Evolutionary conservation across 2,888 invertebrate genomes (phyloP).

Genomic region (Lochmaea crataegi): DNA sequence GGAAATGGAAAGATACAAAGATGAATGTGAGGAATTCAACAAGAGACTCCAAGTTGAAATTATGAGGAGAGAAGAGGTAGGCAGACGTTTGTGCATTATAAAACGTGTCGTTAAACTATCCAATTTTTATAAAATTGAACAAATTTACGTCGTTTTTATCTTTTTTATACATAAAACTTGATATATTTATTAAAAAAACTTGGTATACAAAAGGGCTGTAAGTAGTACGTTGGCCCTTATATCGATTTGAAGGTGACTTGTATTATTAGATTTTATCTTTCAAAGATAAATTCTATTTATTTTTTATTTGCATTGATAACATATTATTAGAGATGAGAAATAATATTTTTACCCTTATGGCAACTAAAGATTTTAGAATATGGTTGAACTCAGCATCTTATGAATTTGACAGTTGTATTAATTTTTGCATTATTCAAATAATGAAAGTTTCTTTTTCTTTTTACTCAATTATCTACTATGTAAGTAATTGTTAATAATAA

Average conservation of each 20-base stretch:
- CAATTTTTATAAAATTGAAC: slow-evolving; percentile 11
- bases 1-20: slow-evolving; percentile 98
- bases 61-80: slow-evolving; percentile 97
- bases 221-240: slow-evolving; percentile 22
- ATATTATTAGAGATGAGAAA: slow-evolving; percentile 12
- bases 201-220: neutral
- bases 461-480: neutral
- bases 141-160: slow-evolving; percentile 4
- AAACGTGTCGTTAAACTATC: slow-evolving; percentile 26
- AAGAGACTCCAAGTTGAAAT: slow-evolving; percentile 95
- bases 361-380: slow-evolving; percentile 15
- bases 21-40: slow-evolving; percentile 96
- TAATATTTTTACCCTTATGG: slow-evolving; percentile 31
- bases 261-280: slow-evolving; percentile 15
- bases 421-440: too few species aligned
- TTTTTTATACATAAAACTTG: slow-evolving; percentile 12
- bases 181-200: neutral
- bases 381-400: neutral
- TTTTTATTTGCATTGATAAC: slow-evolving; percentile 36
- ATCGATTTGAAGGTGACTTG: slow-evolving; percentile 31
- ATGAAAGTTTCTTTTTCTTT: neutral
- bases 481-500: too few species aligned
- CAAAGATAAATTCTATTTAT: slow-evolving; percentile 23
- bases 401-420: neutral
- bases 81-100: slow-evolving; percentile 27